Conservation (phyloP, 1,140 invertebrate species). For the Thalassaphorura encarpata region DNA sequence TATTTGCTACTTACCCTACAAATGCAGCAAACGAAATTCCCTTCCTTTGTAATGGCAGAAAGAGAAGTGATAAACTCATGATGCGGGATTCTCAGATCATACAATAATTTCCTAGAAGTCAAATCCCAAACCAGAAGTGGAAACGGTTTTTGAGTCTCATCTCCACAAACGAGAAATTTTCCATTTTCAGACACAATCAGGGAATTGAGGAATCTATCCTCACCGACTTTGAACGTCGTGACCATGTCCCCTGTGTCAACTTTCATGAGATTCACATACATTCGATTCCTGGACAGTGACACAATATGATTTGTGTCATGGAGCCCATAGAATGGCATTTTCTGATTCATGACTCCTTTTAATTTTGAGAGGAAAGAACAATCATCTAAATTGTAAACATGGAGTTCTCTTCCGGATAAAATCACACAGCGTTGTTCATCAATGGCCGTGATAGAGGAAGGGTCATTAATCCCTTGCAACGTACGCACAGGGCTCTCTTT, state of each 20-base stretch:
- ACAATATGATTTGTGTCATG: constrained; percentile 68
- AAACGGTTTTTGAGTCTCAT: constrained; percentile 83
- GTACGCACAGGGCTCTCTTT: constrained; percentile 52
- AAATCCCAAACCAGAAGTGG: constrained; percentile 76
- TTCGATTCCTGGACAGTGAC: constrained; percentile 68
- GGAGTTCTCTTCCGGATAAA: constrained; percentile 65
- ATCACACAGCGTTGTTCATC: constrained; percentile 64
- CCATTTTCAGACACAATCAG: constrained; percentile 76
- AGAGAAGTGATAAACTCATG: constrained; percentile 77
- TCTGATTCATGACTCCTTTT: constrained; percentile 74
- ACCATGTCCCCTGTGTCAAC: constrained; percentile 69
- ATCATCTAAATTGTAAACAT: constrained; percentile 64
- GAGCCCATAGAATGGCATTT: constrained; percentile 78
- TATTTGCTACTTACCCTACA: constrained; percentile 46
- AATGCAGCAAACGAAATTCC: constrained; percentile 52
- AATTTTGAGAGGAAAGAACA: constrained; percentile 59
- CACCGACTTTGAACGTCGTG: constrained; percentile 76
- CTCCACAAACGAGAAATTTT: constrained; percentile 74
- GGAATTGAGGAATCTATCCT: constrained; percentile 78
- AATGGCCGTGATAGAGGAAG: constrained; percentile 56
- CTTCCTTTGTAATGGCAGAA: constrained; percentile 76
- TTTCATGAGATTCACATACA: constrained; percentile 86
- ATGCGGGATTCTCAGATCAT: constrained; percentile 74
- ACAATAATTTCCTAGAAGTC: constrained; percentile 66
- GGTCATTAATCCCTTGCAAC: constrained; percentile 56